Conservation (phyloP, 2,113 vertebrate genomes). For the Panthera leo region DNA sequence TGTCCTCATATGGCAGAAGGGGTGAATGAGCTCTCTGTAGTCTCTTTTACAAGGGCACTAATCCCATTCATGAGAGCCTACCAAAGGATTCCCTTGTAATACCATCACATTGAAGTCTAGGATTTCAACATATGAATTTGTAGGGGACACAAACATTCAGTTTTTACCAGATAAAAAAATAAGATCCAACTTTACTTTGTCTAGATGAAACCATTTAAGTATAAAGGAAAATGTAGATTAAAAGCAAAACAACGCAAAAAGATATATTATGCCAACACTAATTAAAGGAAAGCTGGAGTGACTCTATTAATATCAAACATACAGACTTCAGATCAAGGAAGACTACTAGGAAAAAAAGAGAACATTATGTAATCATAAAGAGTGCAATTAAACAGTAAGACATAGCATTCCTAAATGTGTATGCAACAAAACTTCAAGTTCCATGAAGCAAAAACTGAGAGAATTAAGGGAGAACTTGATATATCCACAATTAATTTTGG, state of each 20-base stretch:
- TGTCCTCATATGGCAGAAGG: background rate
- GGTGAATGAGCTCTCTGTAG: background rate
- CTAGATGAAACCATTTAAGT: conserved; percentile 29
- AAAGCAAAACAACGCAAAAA: background rate
- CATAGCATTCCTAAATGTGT: background rate
- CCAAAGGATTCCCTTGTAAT: background rate
- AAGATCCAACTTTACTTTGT: background rate
- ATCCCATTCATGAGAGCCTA: background rate
- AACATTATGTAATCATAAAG: background rate
- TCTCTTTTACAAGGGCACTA: background rate
- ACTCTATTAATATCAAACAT: background rate
- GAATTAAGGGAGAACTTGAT: background rate
- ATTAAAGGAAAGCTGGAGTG: background rate
- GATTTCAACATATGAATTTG: background rate
- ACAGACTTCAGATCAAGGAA: background rate
- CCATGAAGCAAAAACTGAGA: background rate
- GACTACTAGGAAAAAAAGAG: background rate
- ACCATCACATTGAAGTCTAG: background rate
- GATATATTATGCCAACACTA: background rate
- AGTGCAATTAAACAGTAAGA: background rate
- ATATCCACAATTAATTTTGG: background rate
- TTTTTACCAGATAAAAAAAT: background rate
- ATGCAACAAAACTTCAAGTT: background rate
- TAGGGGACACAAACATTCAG: background rate
- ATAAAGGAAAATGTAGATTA: background rate